Percentiles rank a stretch among this genome's conserved stretches.
Conservation (phyloP, 2,797 vertebrate genomes). For the Rousettus madagascariensis region DNA sequence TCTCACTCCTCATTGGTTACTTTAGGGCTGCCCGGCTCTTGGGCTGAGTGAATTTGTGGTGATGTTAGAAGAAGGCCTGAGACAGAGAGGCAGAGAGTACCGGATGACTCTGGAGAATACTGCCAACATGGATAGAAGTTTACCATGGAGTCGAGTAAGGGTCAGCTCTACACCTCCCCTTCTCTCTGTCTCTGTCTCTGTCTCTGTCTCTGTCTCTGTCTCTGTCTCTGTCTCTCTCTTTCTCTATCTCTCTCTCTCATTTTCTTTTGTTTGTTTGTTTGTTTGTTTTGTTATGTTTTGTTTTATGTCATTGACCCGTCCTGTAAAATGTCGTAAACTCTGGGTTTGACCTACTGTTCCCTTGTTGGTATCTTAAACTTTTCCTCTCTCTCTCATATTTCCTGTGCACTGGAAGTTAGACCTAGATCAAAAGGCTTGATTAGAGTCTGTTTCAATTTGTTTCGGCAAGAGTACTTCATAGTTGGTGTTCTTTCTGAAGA, state of each 20-base stretch:
- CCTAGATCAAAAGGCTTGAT: neutral
- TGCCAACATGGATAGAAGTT: neutral
- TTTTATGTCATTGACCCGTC: neutral
- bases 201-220: neutral
- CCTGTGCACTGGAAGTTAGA: neutral
- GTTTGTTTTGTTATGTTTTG: too few relatives aligned
- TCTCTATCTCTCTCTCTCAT: neutral
- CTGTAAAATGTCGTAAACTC: neutral
- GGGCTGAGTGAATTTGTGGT: neutral
- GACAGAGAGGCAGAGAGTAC: neutral
- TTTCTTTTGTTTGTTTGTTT: neutral
- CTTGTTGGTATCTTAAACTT: neutral
- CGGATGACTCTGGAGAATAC: fast-evolving
- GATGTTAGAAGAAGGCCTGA: neutral
- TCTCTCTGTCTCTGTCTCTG: fast-evolving
- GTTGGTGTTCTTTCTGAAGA: neutral
- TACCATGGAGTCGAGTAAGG: neutral
- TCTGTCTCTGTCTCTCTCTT: neutral
- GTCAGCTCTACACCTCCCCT: neutral
- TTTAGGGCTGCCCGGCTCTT: neutral
- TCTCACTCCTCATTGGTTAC: neutral
- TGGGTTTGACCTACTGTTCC: neutral
- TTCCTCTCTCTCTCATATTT: neutral
- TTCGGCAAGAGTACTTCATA: neutral
- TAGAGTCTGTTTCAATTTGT: neutral